A percentile compares a stretch with the other conserved stretches of the same genome.
These are phyloP conservation scores for Irena cyanogastra DNA, from an alignment of 2,113 vertebrate genomes.

Conservation along the genomic window DNA sequence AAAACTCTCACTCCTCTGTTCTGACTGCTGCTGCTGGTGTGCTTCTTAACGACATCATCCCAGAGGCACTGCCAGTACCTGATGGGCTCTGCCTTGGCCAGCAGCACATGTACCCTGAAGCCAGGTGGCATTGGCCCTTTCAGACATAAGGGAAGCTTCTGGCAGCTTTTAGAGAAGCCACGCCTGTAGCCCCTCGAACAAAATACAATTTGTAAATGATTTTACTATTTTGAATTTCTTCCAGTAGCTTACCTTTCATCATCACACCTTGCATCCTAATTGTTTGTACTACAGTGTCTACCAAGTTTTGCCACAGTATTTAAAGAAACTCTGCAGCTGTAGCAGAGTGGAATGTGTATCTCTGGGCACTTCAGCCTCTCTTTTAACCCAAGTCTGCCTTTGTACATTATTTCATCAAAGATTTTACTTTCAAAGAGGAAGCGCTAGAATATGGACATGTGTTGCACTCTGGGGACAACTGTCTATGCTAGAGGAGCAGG, in stretches of 20 bases:
- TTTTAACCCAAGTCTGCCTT: neutral
- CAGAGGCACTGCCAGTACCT: neutral
- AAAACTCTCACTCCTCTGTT: neutral
- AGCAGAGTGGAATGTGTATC: neutral
- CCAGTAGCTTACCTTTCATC: neutral
- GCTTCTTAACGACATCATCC: neutral
- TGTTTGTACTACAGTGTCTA: fast-evolving
- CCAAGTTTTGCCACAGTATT: neutral
- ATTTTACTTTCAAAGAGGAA: neutral
- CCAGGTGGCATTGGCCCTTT: neutral
- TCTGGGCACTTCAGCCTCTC: neutral
- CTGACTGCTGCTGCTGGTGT: neutral
- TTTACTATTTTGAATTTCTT: neutral
- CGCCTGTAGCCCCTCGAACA: neutral
- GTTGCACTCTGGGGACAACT: neutral
- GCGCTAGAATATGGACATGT: fast-evolving
- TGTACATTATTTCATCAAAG: neutral
- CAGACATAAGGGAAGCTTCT: neutral
- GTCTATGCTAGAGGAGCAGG: neutral
- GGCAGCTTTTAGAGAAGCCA: neutral
- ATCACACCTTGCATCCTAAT: neutral
- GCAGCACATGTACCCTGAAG: neutral
- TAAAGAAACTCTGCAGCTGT: neutral
- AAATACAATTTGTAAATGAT: neutral
- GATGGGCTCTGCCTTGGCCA: neutral